Evolutionary conservation across 2,888 invertebrate genomes (phyloP).

Genomic region (Tipula vernalis): DNA sequence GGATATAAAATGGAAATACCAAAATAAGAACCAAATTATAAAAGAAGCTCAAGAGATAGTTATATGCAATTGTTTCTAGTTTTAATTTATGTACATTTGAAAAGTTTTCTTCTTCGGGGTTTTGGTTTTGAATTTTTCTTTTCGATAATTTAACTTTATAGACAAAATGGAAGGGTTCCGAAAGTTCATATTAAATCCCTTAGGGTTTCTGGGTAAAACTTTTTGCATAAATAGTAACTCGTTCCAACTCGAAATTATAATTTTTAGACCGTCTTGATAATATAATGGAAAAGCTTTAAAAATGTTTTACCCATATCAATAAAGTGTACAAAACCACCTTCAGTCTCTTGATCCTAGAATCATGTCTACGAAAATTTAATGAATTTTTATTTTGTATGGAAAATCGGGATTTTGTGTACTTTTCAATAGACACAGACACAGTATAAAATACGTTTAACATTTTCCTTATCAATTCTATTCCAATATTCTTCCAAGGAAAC

Average conservation of each 20-base stretch:
- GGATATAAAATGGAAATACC: neutral
- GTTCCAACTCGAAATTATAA: neutral
- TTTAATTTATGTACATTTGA: neutral
- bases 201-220: neutral
- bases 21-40: neutral
- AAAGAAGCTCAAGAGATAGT: neutral
- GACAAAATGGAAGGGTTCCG: too few relatives aligned
- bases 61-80: neutral
- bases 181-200: neutral
- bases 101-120: neutral
- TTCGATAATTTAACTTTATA: neutral
- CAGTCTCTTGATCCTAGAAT: neutral
- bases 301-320: neutral
- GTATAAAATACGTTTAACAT: neutral
- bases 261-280: neutral
- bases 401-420: neutral
- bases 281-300: neutral
- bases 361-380: neutral
- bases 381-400: neutral
- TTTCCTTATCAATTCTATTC: neutral
- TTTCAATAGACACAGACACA: neutral
- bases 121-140: neutral
- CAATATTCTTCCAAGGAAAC: neutral
- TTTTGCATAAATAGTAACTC: neutral
- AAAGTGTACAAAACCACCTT: neutral